A percentile compares a stretch with the other conserved stretches of the same genome.
These are phyloP conservation scores for Helicolenus hilgendorfi DNA, from an alignment of 2,797 vertebrate species.

Conservation along the genomic window DNA sequence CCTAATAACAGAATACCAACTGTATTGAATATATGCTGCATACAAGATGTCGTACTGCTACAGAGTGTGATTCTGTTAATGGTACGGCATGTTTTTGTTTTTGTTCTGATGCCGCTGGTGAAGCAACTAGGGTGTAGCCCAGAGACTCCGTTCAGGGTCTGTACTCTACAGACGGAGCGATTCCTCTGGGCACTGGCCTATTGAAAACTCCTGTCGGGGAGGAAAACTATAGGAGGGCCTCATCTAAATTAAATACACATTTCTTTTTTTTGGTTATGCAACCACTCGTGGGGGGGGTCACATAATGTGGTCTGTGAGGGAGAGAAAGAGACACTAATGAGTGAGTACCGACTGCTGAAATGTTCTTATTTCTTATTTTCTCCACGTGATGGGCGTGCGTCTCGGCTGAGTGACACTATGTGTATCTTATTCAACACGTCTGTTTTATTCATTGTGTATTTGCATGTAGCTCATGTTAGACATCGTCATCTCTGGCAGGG, in stretches of 20 bases:
- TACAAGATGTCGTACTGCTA: neutral
- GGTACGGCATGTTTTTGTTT: conserved; percentile 10
- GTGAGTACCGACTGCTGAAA: neutral
- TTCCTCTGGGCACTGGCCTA: conserved; percentile 45
- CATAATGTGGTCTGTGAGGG: conserved; percentile 9
- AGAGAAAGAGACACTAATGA: neutral
- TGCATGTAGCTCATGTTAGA: conserved; percentile 11
- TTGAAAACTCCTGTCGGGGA: conserved; percentile 49
- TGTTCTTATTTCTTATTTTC: neutral
- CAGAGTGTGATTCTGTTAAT: neutral
- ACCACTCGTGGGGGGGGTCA: conserved; percentile 20
- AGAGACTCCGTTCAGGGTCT: conserved; percentile 28
- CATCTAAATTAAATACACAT: conserved; percentile 72
- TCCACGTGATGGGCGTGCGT: neutral
- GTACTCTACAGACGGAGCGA: conserved; percentile 57
- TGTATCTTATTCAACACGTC: neutral
- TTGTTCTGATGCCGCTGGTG: conserved; percentile 25
- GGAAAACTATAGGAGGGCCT: conserved; percentile 47
- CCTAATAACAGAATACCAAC: neutral
- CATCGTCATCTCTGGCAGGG: conserved; percentile 3
- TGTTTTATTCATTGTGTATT: conserved; percentile 16
- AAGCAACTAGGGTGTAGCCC: conserved; percentile 64
- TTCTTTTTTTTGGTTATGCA: conserved; percentile 47
- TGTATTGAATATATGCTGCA: neutral
- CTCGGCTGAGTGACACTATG: neutral